These are phyloP conservation scores for Cossypha caffra DNA, from an alignment of 2,797 vertebrate genomes.

Conservation along the genomic window DNA sequence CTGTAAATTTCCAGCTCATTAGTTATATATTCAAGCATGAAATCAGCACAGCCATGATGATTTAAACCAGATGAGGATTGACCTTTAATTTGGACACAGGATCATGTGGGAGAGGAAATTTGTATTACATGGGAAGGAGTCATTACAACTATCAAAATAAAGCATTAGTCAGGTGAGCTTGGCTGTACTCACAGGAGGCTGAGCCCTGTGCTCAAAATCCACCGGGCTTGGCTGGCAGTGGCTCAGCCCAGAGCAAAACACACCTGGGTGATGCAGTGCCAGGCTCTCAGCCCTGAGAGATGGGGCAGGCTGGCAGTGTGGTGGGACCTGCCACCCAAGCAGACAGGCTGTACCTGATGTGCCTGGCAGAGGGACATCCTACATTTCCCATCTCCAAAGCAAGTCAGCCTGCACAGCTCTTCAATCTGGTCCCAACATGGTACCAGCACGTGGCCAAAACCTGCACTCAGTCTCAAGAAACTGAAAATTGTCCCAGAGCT, in stretches of 20 bases:
- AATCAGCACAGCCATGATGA: slow-evolving; percentile 17
- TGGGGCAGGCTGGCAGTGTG: background rate
- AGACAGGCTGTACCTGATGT: background rate
- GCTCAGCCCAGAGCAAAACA: background rate
- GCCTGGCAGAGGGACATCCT: fast-evolving
- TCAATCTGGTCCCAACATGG: fast-evolving
- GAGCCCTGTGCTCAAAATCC: background rate
- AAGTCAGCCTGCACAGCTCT: background rate
- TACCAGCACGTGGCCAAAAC: fast-evolving
- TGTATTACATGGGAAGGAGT: background rate
- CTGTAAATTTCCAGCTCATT: slow-evolving; percentile 43
- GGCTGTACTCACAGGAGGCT: fast-evolving
- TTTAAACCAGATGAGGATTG: slow-evolving; percentile 49
- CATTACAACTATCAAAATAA: background rate
- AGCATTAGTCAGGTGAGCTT: background rate
- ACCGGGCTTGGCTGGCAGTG: background rate
- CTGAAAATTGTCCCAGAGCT: background rate
- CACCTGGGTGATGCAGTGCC: fast-evolving
- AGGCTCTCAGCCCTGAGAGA: background rate
- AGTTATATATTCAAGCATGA: slow-evolving; percentile 10
- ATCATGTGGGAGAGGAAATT: background rate
- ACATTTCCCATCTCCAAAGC: background rate
- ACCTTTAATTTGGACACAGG: slow-evolving; percentile 34
- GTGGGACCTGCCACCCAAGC: fast-evolving
- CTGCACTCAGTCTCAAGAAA: background rate